Conservation (phyloP, 2,888 invertebrate genomes). For the Andricus curvator region DNA sequence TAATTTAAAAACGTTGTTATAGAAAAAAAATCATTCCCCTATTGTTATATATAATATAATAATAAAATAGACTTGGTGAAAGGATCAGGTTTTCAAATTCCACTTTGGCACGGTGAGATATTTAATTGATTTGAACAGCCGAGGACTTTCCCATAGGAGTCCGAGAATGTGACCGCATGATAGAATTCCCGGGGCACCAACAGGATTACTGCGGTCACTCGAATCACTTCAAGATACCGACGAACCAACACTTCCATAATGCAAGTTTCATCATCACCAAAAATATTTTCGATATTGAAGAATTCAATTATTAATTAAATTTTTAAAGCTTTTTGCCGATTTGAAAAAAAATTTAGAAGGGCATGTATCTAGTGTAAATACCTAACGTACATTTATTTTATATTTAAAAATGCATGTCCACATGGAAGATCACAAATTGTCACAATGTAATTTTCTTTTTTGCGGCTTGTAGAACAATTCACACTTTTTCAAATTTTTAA, state of each 20-base stretch:
- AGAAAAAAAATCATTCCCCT: too few species aligned
- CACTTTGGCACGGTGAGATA: constrained; percentile 59
- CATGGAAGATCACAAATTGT: too few species aligned
- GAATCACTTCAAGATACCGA: constrained; percentile 63
- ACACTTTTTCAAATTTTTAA: too few species aligned
- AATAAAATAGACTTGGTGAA: neutral
- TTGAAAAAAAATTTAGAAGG: too few species aligned
- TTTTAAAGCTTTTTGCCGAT: too few species aligned
- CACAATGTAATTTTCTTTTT: too few species aligned
- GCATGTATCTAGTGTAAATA: too few species aligned
- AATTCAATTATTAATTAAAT: neutral
- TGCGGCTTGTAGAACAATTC: too few species aligned
- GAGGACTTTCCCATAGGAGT: constrained; percentile 63
- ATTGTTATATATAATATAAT: too few species aligned
- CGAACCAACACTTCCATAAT: constrained; percentile 30
- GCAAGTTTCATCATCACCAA: neutral
- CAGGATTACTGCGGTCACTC: constrained; percentile 61
- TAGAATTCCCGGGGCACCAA: constrained; percentile 66
- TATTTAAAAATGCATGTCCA: too few species aligned
- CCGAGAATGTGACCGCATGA: constrained; percentile 66
- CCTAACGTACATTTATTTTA: too few species aligned
- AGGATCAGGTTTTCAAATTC: neutral
- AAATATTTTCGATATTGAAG: neutral
- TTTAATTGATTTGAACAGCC: constrained; percentile 69
- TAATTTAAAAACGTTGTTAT: neutral